Percentiles rank a stretch among this genome's conserved stretches.
Evolutionary conservation across 2,888 invertebrate genomes (phyloP).

Genomic region (Euclidia mi): DNA sequence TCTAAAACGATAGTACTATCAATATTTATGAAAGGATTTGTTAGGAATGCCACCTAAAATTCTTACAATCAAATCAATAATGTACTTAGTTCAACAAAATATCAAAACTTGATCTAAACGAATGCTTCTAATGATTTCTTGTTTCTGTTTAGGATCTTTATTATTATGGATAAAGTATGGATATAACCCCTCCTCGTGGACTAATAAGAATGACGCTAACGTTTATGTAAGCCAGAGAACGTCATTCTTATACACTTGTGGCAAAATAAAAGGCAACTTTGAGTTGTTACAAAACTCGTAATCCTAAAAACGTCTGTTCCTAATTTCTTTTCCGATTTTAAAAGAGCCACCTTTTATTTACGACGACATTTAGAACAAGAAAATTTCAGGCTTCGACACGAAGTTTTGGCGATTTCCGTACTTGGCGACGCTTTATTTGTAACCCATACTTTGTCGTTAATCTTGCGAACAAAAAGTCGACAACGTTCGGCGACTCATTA

Average conservation of each 20-base stretch:
- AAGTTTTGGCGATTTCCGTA: conserved; percentile 89
- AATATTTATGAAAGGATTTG: conserved; percentile 31
- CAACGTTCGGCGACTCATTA: conserved; percentile 77
- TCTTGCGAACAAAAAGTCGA: conserved; percentile 86
- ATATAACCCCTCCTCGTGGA: conserved; percentile 42
- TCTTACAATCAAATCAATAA: conserved; percentile 30
- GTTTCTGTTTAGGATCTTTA: conserved; percentile 46
- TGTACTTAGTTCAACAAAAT: conserved; percentile 30
- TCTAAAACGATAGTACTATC: conserved; percentile 12
- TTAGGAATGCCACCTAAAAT: conserved; percentile 24
- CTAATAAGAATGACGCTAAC: conserved; percentile 36
- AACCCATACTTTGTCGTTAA: conserved; percentile 87
- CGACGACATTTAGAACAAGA: conserved; percentile 88
- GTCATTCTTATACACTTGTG: conserved; percentile 37
- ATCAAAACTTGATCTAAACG: conserved; percentile 44
- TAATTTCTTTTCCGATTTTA: conserved; percentile 89
- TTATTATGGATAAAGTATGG: no score
- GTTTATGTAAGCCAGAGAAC: conserved; percentile 24
- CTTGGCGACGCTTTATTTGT: conserved; percentile 85
- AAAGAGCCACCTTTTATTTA: conserved; percentile 89
- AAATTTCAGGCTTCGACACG: conserved; percentile 87
- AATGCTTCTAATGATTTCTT: conserved; percentile 40
- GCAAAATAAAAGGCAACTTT: conserved; percentile 70
- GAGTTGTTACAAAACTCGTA: conserved; percentile 84
- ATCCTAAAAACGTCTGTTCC: conserved; percentile 88